A percentile compares a stretch with the other conserved stretches of the same genome.
phyloP scores from a whole-genome alignment of 2,113 vertebrate genomes.

The Equus quagga region DNA sequence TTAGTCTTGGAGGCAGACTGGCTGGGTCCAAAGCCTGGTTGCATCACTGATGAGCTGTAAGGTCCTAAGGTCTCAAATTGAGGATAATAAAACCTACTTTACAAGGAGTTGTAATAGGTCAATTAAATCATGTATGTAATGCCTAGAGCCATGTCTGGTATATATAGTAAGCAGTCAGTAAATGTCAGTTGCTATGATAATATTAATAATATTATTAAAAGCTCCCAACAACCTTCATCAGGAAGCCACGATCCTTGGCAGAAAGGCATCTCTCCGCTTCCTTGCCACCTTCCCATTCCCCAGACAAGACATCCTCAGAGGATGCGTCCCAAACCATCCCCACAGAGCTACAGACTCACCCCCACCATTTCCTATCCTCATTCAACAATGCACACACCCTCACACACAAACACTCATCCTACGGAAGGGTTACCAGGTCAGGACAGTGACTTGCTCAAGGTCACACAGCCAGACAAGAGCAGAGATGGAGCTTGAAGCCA shows the following conservation, averaged over 20 bases:
- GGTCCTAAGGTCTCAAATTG: neutral
- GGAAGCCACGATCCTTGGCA: neutral
- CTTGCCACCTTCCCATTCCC: neutral
- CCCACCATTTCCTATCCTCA: neutral
- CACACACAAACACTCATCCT: neutral
- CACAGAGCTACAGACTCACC: neutral
- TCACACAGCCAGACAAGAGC: neutral
- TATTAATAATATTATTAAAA: constrained; percentile 40
- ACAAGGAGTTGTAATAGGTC: neutral
- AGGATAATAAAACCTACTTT: constrained; percentile 9
- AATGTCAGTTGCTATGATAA: constrained; percentile 48
- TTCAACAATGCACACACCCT: neutral
- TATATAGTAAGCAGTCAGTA: neutral
- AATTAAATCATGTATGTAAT: neutral
- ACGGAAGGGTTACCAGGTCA: neutral
- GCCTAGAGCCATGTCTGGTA: neutral
- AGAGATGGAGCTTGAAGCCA: neutral
- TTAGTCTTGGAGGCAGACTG: neutral
- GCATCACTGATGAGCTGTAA: neutral
- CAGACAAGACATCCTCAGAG: neutral
- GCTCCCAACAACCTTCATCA: neutral
- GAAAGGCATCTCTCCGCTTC: neutral
- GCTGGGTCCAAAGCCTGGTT: neutral
- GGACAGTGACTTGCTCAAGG: neutral
- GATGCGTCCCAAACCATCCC: neutral